Percentiles rank a stretch among this genome's conserved stretches.
Evolutionary conservation across 2,113 vertebrate genomes (phyloP).

Genomic region (Megaceryle torquata): DNA sequence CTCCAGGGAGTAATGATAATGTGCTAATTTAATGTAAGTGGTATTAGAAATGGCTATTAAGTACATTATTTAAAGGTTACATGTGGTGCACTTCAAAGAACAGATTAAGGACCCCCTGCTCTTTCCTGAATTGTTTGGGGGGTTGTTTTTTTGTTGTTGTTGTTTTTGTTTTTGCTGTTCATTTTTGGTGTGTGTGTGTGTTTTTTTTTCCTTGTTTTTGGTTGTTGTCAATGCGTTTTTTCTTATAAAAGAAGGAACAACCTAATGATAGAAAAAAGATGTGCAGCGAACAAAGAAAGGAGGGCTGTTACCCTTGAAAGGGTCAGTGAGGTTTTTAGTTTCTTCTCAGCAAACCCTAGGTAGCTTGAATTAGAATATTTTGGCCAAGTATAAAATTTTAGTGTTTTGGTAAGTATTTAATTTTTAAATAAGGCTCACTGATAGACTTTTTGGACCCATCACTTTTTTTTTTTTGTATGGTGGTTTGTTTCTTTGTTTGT

Average conservation of each 20-base stretch:
- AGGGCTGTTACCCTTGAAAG: neutral
- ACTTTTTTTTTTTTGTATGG: neutral
- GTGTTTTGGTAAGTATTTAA: neutral
- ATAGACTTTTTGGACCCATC: neutral
- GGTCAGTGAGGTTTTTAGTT: neutral
- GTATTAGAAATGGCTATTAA: neutral
- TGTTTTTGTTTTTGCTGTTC: neutral
- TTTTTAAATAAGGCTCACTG: neutral
- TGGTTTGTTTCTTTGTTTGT: neutral
- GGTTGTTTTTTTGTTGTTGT: no score
- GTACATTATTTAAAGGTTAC: neutral
- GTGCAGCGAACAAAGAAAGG: neutral
- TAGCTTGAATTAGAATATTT: neutral
- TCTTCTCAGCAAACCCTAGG: neutral
- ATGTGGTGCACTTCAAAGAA: neutral
- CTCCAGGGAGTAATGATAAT: neutral
- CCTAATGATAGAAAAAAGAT: neutral
- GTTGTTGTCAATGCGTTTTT: neutral
- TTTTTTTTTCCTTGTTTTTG: no score
- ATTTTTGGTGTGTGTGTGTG: no score
- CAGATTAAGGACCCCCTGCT: neutral
- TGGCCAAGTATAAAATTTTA: neutral
- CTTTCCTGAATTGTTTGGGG: neutral
- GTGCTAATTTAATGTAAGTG: neutral
- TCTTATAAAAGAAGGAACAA: neutral